These are phyloP conservation scores for Electrophaes corylata DNA, from an alignment of 2,888 invertebrate species.

Conservation along the genomic window DNA sequence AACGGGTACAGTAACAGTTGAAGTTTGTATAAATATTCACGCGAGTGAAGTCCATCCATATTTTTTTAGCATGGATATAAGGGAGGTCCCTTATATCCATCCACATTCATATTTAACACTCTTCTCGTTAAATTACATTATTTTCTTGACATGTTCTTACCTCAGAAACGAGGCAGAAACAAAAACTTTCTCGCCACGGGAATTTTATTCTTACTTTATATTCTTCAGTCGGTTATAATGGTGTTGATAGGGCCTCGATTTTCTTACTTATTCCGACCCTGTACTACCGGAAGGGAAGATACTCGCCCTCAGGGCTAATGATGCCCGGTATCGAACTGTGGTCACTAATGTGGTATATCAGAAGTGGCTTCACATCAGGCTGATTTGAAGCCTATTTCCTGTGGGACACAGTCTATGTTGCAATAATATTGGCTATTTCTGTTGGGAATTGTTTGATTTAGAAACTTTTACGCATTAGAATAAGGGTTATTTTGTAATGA, in stretches of 20 bases:
- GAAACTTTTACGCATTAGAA: not conserved
- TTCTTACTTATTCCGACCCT: conserved; percentile 11
- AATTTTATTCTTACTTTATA: not conserved
- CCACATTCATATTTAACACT: no score
- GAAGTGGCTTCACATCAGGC: conserved; percentile 17
- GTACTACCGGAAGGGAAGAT: conserved; percentile 30
- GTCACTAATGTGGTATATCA: conserved; percentile 38
- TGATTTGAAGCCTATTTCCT: conserved; percentile 19
- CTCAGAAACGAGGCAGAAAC: no score
- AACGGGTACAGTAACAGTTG: no score
- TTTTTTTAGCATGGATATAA: no score
- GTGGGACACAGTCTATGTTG: conserved; percentile 4
- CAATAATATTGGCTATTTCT: not conserved
- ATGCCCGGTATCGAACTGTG: conserved; percentile 40
- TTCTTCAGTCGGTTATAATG: not conserved
- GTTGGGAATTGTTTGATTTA: not conserved
- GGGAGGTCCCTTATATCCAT: no score
- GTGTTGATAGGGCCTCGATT: not conserved
- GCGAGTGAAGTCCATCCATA: no score
- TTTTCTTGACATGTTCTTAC: no score
- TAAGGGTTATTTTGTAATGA: conserved; percentile 2
- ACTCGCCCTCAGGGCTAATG: conserved; percentile 40
- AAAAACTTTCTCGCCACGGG: not conserved
- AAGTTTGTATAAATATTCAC: no score
- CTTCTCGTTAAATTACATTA: no score